phyloP scores from a whole-genome alignment of 2,888 invertebrate species.

The Dicyrtomina minuta region DNA sequence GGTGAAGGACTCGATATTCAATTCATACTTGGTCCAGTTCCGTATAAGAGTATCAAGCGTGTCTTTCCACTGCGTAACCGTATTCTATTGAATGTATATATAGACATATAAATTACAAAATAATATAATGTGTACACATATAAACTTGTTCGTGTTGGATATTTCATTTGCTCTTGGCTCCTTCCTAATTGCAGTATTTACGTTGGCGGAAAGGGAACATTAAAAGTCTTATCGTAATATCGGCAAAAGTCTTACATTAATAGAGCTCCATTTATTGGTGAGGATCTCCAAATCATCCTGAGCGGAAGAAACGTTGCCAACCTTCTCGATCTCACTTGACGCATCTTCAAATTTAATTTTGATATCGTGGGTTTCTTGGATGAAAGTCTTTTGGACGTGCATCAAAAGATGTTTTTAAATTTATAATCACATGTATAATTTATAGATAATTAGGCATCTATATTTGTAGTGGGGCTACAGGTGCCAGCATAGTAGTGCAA shows the following conservation, averaged over 20 bases:
- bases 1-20: constrained; percentile 73
- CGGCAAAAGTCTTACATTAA: constrained; percentile 60
- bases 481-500: no score
- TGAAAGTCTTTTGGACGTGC: constrained; percentile 66
- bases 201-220: no score
- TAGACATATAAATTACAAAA: not conserved
- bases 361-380: constrained; percentile 75
- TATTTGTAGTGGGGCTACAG: no score
- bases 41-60: constrained; percentile 75
- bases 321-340: constrained; percentile 71
- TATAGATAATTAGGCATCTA: no score
- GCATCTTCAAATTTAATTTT: constrained; percentile 73
- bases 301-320: constrained; percentile 72
- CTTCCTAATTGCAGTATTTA: no score
- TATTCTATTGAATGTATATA: constrained; percentile 62
- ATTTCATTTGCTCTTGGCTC: no score
- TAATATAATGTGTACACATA: no score
- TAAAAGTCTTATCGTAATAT: no score
- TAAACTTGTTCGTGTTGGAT: no score
- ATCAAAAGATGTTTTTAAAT: no score
- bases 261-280: constrained; percentile 77
- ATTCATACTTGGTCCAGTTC: constrained; percentile 80
- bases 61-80: constrained; percentile 73
- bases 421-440: not conserved
- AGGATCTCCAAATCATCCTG: constrained; percentile 82